A percentile compares a stretch with the other conserved stretches of the same genome.
These are phyloP conservation scores for Gari tellinella DNA, from an alignment of 2,888 invertebrate genomes.

Conservation along the genomic window DNA sequence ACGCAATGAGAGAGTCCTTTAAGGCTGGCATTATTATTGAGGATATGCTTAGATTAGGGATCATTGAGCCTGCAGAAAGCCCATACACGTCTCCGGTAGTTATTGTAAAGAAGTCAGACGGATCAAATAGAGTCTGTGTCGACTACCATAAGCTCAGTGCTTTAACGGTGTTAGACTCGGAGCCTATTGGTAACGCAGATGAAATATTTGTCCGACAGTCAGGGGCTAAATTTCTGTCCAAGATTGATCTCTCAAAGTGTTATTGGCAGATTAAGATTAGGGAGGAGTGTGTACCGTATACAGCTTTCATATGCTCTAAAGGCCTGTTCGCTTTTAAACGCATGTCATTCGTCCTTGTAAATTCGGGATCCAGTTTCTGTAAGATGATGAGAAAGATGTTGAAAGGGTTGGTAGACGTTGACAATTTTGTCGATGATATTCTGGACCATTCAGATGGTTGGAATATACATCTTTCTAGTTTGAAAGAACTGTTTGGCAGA, in stretches of 20 bases:
- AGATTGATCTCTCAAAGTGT: constrained; percentile 57
- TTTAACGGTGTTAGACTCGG: constrained; percentile 59
- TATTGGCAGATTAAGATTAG: constrained; percentile 60
- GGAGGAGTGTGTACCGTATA: constrained; percentile 54
- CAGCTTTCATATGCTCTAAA: no score
- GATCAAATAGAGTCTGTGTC: constrained; percentile 53
- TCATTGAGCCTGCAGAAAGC: constrained; percentile 52
- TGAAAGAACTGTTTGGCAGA: constrained; percentile 30
- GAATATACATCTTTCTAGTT: constrained; percentile 44
- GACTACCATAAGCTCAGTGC: constrained; percentile 58
- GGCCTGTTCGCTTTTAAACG: constrained; percentile 40
- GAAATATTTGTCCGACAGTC: constrained; percentile 57
- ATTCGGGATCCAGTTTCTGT: constrained; percentile 33
- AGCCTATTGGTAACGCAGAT: constrained; percentile 60
- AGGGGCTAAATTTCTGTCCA: constrained; percentile 45
- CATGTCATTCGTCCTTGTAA: constrained; percentile 49
- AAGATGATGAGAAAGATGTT: constrained; percentile 46
- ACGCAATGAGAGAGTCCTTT: constrained; percentile 25
- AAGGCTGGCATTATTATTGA: constrained; percentile 45
- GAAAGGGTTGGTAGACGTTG: constrained; percentile 26
- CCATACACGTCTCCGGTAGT: constrained; percentile 59
- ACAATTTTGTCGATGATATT: no score
- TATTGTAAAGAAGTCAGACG: constrained; percentile 53
- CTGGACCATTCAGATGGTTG: constrained; percentile 51
- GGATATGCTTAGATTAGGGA: constrained; percentile 47